Base-by-base conservation (phyloP, 2,113 vertebrate species). In the Sturnira hondurensis region DNA sequence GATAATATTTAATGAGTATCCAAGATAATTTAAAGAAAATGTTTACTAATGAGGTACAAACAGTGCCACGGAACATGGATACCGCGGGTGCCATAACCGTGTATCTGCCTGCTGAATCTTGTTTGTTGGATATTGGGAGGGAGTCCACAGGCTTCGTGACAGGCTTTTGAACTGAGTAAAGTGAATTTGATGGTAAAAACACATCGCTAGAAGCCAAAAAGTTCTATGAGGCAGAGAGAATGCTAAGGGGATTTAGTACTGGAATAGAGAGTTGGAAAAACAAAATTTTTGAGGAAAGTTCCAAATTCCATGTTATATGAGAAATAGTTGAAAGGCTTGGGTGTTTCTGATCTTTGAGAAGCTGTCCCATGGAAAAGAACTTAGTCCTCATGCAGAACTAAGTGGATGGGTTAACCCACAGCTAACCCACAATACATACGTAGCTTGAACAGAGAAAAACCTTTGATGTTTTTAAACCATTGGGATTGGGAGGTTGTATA, bases 1-100 rank as follows among this genome's bases (percentile, higher is more conserved):
- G 99, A 99, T 99, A 99, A 99, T 99, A 99, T 99, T 99, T 99
- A 99, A 99, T 99, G 99, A 99, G 99, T 99, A 99, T 99, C 99
- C 97, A 98, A 98, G 98, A 99, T 98, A 98, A 98, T 98, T 99
- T 99, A 98, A 99, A 98, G 98, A 98, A 99, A 99, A 99, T 99
- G 98, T 99, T 99, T 99, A 98, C 98, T 99, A 99, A 99, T 98
- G 98, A 98, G 98, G 98, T 98, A 98, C 98, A 99, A 99, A 98
- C 97, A 98, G 98, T 98, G 98, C 97, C 98, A 98, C 38, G 91
- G 97, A 98, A 98, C 98, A 98, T 83, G 91, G 98, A 98, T 98
- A 99, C 98, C 98, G 98, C 76, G 98, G 98, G 98, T 98, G 96
- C 98, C 97, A 97, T 98, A 98, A 98, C 97, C 10, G 1, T 98